Evolutionary conservation across 1,140 invertebrate genomes (phyloP).

Genomic region (Brachystomella parvula): DNA sequence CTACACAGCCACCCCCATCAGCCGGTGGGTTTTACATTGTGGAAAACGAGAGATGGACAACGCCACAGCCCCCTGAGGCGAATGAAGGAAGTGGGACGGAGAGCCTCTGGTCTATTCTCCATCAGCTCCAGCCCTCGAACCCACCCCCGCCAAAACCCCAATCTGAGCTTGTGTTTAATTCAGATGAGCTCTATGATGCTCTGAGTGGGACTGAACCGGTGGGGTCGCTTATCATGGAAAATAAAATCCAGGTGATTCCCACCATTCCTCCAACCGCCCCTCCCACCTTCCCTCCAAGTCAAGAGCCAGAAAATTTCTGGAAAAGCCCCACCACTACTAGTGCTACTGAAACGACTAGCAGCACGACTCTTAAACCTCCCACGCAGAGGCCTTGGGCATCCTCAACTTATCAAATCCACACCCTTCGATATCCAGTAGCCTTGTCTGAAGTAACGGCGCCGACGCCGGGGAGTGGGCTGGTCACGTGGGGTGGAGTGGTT

Average conservation of each 20-base stretch:
- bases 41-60: background rate
- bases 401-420: conserved; percentile 36
- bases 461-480: conserved; percentile 38
- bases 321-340: conserved; percentile 23
- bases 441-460: background rate
- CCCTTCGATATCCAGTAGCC: conserved; percentile 32
- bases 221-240: background rate
- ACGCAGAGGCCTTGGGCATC: conserved; percentile 34
- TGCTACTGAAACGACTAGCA: conserved; percentile 19
- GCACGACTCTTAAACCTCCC: background rate
- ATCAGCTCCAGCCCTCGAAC: conserved; percentile 21
- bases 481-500: conserved; percentile 39
- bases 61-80: background rate
- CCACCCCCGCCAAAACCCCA: background rate
- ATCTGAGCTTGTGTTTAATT: background rate
- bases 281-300: no score
- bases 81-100: conserved; percentile 16
- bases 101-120: conserved; percentile 32
- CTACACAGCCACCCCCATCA: background rate
- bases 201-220: background rate
- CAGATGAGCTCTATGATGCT: conserved; percentile 19
- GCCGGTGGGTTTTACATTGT: background rate
- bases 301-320: conserved; percentile 9
- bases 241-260: conserved; percentile 4
- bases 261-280: no score